Evolutionary conservation across 53 echinoderm and acorn worm genomes (phyloP).

Genomic region (Holothuria leucospilota): DNA sequence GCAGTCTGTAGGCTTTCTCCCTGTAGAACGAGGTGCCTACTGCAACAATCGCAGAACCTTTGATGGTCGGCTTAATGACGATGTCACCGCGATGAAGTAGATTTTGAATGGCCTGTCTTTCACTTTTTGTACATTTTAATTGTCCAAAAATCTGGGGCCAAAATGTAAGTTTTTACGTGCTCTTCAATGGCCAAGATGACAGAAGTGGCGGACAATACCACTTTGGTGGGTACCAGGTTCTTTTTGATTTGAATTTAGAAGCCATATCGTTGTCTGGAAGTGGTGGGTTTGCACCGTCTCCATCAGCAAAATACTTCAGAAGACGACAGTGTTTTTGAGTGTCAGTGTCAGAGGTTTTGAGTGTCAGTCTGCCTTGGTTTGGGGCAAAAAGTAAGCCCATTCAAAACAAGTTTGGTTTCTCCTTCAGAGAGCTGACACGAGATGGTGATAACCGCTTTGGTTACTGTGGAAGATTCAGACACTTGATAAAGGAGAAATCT

Average conservation of each 20-base stretch:
- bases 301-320: constrained; percentile 13
- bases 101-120: background rate
- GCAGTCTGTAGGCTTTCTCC: background rate
- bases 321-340: constrained; percentile 29
- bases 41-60: constrained; percentile 42
- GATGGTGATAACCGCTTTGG: background rate
- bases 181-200: constrained; percentile 38
- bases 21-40: background rate
- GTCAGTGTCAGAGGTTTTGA: background rate
- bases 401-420: background rate
- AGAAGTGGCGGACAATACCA: background rate
- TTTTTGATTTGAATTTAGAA: constrained; percentile 25
- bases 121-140: background rate
- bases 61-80: background rate
- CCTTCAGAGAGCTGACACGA: background rate
- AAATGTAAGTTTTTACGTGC: background rate
- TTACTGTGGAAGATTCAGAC: background rate
- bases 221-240: constrained; percentile 25
- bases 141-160: background rate
- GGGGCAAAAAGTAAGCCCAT: background rate
- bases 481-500: background rate
- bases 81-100: constrained; percentile 1
- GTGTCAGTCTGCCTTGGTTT: constrained; percentile 4
- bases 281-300: background rate
- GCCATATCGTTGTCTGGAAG: background rate